Conservation (phyloP, 2,888 invertebrate species). For the Cryptosula pallasiana region DNA sequence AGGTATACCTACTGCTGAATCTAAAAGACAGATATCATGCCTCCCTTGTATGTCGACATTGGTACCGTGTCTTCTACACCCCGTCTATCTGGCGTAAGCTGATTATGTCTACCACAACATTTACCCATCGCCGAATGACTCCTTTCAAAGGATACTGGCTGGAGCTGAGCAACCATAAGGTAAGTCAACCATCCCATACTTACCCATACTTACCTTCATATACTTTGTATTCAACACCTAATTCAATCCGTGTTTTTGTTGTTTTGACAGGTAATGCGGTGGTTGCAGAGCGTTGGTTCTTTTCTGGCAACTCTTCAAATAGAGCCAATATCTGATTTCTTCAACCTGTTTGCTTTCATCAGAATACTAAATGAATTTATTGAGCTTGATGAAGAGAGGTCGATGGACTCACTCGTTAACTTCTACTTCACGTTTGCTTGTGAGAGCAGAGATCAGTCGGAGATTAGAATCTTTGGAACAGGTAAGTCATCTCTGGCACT, state of each 20-base stretch:
- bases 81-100: constrained; percentile 73
- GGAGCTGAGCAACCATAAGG: constrained; percentile 67
- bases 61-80: constrained; percentile 62
- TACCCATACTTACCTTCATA: too few species aligned
- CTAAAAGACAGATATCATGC: constrained; percentile 69
- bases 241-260: too few species aligned
- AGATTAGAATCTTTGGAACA: background rate
- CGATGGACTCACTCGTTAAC: constrained; percentile 38
- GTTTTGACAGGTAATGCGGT: constrained; percentile 60
- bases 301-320: constrained; percentile 66
- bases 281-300: constrained; percentile 65
- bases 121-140: constrained; percentile 71
- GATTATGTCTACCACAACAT: constrained; percentile 65
- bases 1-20: constrained; percentile 65
- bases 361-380: constrained; percentile 72
- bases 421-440: constrained; percentile 68
- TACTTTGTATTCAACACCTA: too few species aligned
- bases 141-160: constrained; percentile 77
- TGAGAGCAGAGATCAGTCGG: constrained; percentile 34
- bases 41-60: constrained; percentile 58
- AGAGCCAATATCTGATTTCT: constrained; percentile 70
- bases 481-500: constrained; percentile 2
- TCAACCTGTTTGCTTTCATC: constrained; percentile 78
- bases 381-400: constrained; percentile 53
- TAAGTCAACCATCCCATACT: too few species aligned